These are phyloP conservation scores for Lipophrys pholis DNA, from an alignment of 2,113 vertebrate species.

Conservation along the genomic window DNA sequence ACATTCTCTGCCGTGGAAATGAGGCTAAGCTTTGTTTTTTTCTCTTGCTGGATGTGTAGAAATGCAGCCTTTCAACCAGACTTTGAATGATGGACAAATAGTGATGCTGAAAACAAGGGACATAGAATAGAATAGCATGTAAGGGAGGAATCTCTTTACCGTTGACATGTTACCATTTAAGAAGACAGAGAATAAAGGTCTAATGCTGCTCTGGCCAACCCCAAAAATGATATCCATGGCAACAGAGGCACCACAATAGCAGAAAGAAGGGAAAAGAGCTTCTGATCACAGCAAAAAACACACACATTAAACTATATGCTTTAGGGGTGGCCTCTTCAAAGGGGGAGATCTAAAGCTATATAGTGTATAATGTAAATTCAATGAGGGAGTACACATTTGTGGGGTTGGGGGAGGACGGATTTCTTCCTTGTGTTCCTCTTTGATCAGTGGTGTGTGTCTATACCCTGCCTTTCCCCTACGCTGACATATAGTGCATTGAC, in stretches of 20 bases:
- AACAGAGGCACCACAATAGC: slow-evolving; percentile 58
- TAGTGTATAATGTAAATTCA: slow-evolving; percentile 55
- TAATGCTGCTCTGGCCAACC: slow-evolving; percentile 8
- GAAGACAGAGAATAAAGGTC: slow-evolving; percentile 6
- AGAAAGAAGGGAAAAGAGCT: neutral
- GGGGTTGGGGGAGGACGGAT: neutral
- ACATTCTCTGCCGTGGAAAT: no score
- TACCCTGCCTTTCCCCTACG: slow-evolving; percentile 11
- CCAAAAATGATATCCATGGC: slow-evolving; percentile 74
- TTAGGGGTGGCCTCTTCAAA: slow-evolving; percentile 56
- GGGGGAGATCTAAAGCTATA: slow-evolving; percentile 43
- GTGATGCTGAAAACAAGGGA: slow-evolving; percentile 8
- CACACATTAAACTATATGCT: slow-evolving; percentile 5
- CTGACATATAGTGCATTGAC: slow-evolving; percentile 8
- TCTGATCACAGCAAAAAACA: slow-evolving; percentile 15
- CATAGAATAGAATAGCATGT: neutral
- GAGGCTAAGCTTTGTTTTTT: slow-evolving; percentile 15
- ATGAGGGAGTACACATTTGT: slow-evolving; percentile 4
- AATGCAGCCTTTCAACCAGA: slow-evolving; percentile 34
- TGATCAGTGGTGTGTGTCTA: slow-evolving; percentile 50
- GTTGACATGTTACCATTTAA: neutral
- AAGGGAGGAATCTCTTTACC: slow-evolving; percentile 13
- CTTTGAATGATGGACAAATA: slow-evolving; percentile 18
- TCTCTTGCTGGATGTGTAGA: slow-evolving; percentile 11
- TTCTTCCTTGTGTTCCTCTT: slow-evolving; percentile 33